These are phyloP conservation scores for Gavialis gangeticus DNA, from an alignment of 2,113 vertebrate genomes.

Conservation along the genomic window DNA sequence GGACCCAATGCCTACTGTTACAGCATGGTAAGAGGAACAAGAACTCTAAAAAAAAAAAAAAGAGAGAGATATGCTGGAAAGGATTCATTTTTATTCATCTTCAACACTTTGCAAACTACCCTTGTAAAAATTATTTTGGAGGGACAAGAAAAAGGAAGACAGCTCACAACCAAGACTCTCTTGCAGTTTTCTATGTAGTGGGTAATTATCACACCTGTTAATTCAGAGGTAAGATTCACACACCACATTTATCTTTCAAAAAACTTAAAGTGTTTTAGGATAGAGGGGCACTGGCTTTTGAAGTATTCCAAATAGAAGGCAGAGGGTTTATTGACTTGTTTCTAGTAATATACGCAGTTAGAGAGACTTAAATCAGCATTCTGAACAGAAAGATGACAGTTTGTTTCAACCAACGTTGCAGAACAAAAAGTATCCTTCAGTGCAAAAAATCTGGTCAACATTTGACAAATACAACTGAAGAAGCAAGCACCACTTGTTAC, in stretches of 20 bases:
- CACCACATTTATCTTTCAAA: not conserved
- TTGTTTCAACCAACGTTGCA: not conserved
- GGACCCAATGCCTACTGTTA: not conserved
- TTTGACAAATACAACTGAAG: not conserved
- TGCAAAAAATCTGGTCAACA: not conserved
- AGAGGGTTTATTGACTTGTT: not conserved
- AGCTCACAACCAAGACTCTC: not conserved
- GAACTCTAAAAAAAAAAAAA: not conserved
- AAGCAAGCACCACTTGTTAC: accelerated
- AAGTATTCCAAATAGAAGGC: not conserved
- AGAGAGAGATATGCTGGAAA: not conserved
- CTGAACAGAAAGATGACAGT: not conserved
- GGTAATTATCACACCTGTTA: not conserved
- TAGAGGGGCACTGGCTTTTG: not conserved
- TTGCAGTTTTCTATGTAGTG: not conserved
- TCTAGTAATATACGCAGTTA: not conserved
- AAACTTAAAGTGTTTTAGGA: accelerated
- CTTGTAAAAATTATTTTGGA: not conserved
- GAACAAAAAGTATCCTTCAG: not conserved
- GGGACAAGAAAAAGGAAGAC: not conserved
- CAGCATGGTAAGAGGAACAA: not conserved
- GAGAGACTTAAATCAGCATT: not conserved
- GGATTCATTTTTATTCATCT: not conserved
- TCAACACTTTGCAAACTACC: not conserved
- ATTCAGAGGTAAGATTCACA: not conserved